Percentiles rank a stretch among this genome's conserved stretches.
Conservation (phyloP, 2,797 vertebrate species). For the Pteropus rufus region DNA sequence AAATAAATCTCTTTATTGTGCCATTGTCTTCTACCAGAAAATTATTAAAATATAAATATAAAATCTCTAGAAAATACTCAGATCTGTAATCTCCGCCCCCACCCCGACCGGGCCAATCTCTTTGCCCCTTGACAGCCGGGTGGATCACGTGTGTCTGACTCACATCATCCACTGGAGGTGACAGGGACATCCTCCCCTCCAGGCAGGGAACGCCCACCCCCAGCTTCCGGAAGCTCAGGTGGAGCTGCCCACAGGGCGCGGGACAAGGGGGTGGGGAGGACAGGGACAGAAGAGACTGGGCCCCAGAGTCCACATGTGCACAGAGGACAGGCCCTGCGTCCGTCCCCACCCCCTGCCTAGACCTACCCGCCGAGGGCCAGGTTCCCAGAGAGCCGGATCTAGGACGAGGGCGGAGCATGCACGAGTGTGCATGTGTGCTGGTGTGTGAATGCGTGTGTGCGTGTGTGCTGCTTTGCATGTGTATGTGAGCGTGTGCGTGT, state of each 20-base stretch:
- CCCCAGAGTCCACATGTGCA: not conserved
- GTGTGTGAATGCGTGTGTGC: too few species aligned
- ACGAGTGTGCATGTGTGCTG: too few species aligned
- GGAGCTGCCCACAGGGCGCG: too few species aligned
- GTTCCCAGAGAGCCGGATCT: not conserved
- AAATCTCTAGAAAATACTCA: constrained; percentile 54
- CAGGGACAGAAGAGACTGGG: not conserved
- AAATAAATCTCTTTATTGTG: constrained; percentile 75
- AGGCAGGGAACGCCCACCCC: too few species aligned
- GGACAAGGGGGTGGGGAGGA: not conserved
- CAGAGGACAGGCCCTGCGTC: not conserved
- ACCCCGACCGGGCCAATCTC: not conserved
- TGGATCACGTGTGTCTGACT: not conserved
- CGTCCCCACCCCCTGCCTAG: not conserved
- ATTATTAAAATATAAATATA: constrained; percentile 75
- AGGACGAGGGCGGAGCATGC: not conserved
- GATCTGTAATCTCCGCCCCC: not conserved
- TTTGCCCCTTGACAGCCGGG: not conserved
- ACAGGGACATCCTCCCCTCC: too few species aligned
- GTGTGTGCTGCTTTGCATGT: too few species aligned
- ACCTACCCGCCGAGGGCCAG: not conserved
- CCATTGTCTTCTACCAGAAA: constrained; percentile 52
- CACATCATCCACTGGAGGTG: too few species aligned
- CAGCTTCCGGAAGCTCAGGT: too few species aligned
- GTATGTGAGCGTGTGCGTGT: too few species aligned